Percentiles rank a stretch among this genome's conserved stretches.
phyloP scores from a whole-genome alignment of 2,888 invertebrate species.

The Drosophila helvetica region DNA sequence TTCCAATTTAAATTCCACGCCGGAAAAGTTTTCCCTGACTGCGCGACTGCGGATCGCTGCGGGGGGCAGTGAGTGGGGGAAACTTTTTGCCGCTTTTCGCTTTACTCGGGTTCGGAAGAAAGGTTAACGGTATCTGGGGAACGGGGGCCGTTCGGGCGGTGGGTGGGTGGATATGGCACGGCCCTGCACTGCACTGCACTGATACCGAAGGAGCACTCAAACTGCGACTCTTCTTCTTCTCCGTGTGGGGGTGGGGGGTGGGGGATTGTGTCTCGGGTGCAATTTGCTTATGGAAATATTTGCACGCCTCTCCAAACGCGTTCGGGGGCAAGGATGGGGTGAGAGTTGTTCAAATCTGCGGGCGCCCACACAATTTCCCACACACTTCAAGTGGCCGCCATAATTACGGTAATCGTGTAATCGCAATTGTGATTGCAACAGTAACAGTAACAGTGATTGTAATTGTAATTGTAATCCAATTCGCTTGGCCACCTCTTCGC shows the following conservation, averaged over 20 bases:
- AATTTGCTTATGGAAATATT: conserved; percentile 66
- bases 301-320: conserved; percentile 39
- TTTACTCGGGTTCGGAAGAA: conserved; percentile 48
- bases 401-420: conserved; percentile 73
- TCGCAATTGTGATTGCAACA: conserved; percentile 60
- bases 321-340: not conserved
- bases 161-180: conserved; percentile 2
- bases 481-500: conserved; percentile 64
- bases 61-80: conserved; percentile 8
- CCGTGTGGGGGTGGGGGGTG: too few species aligned
- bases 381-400: conserved; percentile 66
- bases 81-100: conserved; percentile 52
- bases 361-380: conserved; percentile 59
- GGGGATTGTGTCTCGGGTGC: conserved; percentile 12
- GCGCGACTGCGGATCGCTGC: conserved; percentile 40
- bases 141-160: not conserved
- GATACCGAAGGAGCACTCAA: conserved; percentile 34
- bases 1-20: conserved; percentile 79
- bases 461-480: conserved; percentile 73
- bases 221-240: not conserved
- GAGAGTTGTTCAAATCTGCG: conserved; percentile 58
- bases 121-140: conserved; percentile 36
- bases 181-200: conserved; percentile 46
- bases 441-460: conserved; percentile 73
- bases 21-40: conserved; percentile 71